phyloP scores from a whole-genome alignment of 2,888 invertebrate genomes.

The Pandemis heparana region DNA sequence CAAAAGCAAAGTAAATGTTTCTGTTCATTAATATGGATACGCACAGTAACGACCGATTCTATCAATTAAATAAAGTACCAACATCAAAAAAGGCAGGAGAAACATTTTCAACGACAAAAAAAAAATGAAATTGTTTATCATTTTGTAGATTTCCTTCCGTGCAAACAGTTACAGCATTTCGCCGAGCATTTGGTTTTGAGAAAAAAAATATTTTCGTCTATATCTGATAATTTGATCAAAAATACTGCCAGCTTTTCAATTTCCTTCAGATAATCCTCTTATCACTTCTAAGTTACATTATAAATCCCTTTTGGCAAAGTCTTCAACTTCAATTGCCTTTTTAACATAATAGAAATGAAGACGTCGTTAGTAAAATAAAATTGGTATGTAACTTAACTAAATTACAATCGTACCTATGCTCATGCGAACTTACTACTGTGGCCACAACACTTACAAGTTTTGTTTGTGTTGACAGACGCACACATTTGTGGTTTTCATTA shows the following conservation, averaged over 20 bases:
- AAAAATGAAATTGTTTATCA: too few species aligned
- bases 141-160: too few species aligned
- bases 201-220: constrained; percentile 43
- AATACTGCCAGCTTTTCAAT: constrained; percentile 49
- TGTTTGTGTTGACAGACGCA: constrained; percentile 57
- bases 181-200: constrained; percentile 35
- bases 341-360: background rate
- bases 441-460: constrained; percentile 53
- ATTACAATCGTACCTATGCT: constrained; percentile 58
- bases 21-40: too few species aligned
- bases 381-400: constrained; percentile 45
- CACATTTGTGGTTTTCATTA: constrained; percentile 69
- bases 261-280: constrained; percentile 45
- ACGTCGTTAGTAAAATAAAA: background rate
- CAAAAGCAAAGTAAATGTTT: too few species aligned
- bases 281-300: background rate
- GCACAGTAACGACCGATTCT: too few species aligned
- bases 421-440: constrained; percentile 58
- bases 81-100: too few species aligned
- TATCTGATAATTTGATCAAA: constrained; percentile 48
- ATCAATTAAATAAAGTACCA: too few species aligned
- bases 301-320: background rate
- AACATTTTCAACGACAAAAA: too few species aligned
- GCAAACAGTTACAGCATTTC: constrained; percentile 25
- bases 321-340: background rate